Evolutionary conservation across 2,888 invertebrate species (phyloP).

Genomic region (Conomelus anceps): DNA sequence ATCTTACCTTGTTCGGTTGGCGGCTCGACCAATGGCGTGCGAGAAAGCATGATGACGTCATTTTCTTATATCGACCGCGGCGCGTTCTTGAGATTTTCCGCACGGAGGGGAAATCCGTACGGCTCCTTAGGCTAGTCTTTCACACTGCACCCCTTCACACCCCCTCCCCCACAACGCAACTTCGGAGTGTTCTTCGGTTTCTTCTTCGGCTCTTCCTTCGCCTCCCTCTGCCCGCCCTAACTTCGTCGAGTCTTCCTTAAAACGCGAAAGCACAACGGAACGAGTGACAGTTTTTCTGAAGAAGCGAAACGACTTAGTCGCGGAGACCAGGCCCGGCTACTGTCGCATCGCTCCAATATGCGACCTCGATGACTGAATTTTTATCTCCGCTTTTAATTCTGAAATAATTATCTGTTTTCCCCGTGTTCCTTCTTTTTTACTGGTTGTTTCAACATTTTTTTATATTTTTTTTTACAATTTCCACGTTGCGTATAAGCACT

Average conservation of each 20-base stretch:
- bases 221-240: too few relatives aligned
- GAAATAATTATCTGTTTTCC: slow-evolving; percentile 29
- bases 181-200: too few relatives aligned
- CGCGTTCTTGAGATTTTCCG: slow-evolving; percentile 1
- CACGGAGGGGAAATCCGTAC: neutral
- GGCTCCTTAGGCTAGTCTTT: slow-evolving; percentile 8
- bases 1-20: slow-evolving; percentile 6
- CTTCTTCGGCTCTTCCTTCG: neutral
- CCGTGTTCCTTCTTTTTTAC: slow-evolving; percentile 29
- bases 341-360: slow-evolving; percentile 27
- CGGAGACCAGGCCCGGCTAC: slow-evolving; percentile 5
- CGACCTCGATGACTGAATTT: slow-evolving; percentile 30
- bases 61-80: slow-evolving; percentile 13
- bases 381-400: slow-evolving; percentile 30
- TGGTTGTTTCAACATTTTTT: slow-evolving; percentile 28
- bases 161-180: neutral
- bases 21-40: slow-evolving; percentile 2
- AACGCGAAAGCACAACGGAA: neutral
- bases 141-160: slow-evolving; percentile 3
- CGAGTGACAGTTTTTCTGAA: neutral
- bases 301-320: neutral
- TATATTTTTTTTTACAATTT: slow-evolving; percentile 29
- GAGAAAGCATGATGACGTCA: slow-evolving; percentile 3
- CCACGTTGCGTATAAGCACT: slow-evolving; percentile 30
- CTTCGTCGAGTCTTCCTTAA: slow-evolving; percentile 1